Evolutionary conservation across 2,888 invertebrate species (phyloP).

Genomic region (Allacma fusca): DNA sequence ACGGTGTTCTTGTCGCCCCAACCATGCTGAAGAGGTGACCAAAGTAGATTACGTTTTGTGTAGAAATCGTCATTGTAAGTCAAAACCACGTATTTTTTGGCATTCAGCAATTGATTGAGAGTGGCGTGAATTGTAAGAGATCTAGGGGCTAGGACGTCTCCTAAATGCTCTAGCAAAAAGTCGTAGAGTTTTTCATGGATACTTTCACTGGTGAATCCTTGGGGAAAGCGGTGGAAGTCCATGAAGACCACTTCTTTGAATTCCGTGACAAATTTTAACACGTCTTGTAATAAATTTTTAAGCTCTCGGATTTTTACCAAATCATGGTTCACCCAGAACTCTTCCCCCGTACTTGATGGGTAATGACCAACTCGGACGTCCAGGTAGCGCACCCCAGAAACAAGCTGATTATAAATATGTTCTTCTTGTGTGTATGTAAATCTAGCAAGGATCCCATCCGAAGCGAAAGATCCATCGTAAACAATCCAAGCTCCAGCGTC

Average conservation of each 20-base stretch:
- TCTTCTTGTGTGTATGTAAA: constrained; percentile 71
- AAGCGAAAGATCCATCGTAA: constrained; percentile 65
- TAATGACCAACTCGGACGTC: constrained; percentile 81
- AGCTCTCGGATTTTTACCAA: constrained; percentile 75
- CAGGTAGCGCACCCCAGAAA: constrained; percentile 82
- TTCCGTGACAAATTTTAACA: constrained; percentile 68
- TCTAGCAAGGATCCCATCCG: constrained; percentile 54
- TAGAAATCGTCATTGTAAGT: constrained; percentile 44
- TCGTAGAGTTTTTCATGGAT: constrained; percentile 64
- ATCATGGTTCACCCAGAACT: constrained; percentile 78
- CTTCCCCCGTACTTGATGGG: constrained; percentile 62
- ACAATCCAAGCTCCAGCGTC: constrained; percentile 71
- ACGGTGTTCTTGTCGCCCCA: constrained; percentile 74
- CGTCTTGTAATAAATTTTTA: constrained; percentile 67
- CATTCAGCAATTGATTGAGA: constrained; percentile 46
- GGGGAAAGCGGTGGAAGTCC: constrained; percentile 83
- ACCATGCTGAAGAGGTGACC: constrained; percentile 49
- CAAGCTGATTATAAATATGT: constrained; percentile 81
- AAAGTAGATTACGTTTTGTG: constrained; percentile 34
- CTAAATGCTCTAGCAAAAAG: constrained; percentile 63
- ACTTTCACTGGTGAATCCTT: constrained; percentile 68
- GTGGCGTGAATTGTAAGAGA: constrained; percentile 26
- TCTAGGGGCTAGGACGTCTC: constrained; percentile 40
- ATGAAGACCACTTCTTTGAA: constrained; percentile 78
- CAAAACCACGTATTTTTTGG: constrained; percentile 36